phyloP scores from a whole-genome alignment of 2,888 invertebrate genomes.

The Leucozona laternaria region DNA sequence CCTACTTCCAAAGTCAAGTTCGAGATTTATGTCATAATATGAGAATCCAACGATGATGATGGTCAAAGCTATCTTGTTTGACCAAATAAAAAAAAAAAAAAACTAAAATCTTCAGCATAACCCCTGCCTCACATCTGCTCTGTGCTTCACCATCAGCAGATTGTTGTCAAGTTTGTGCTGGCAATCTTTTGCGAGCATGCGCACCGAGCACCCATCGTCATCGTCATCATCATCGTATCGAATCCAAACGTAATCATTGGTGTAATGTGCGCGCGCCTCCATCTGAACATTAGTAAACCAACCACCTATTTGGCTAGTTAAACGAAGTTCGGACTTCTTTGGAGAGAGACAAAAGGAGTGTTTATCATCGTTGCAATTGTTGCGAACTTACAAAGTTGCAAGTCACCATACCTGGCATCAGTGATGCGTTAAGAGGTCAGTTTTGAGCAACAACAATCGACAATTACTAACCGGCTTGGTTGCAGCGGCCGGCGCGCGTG shows the following conservation, averaged over 20 bases:
- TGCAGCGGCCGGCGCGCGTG: not conserved
- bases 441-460: conserved; percentile 39
- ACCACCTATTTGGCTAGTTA: conserved; percentile 55
- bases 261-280: conserved; percentile 48
- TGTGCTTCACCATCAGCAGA: not conserved
- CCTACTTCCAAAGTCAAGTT: not conserved
- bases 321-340: conserved; percentile 33
- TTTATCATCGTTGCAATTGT: not conserved
- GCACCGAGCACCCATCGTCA: conserved; percentile 24
- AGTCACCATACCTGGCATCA: conserved; percentile 19
- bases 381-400: not conserved
- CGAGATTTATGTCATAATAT: not conserved
- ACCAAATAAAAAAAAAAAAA: not conserved
- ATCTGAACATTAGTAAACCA: conserved; percentile 54
- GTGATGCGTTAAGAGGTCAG: conserved; percentile 72
- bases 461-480: not conserved
- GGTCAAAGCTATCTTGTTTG: not conserved
- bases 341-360: conserved; percentile 20
- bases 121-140: not conserved
- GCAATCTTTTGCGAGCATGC: conserved; percentile 43
- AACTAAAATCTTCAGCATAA: not conserved
- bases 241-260: conserved; percentile 59
- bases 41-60: not conserved
- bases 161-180: conserved; percentile 32
- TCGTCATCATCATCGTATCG: conserved; percentile 49